Conservation (phyloP, 2,113 vertebrate genomes). For the Bubo scandiacus region DNA sequence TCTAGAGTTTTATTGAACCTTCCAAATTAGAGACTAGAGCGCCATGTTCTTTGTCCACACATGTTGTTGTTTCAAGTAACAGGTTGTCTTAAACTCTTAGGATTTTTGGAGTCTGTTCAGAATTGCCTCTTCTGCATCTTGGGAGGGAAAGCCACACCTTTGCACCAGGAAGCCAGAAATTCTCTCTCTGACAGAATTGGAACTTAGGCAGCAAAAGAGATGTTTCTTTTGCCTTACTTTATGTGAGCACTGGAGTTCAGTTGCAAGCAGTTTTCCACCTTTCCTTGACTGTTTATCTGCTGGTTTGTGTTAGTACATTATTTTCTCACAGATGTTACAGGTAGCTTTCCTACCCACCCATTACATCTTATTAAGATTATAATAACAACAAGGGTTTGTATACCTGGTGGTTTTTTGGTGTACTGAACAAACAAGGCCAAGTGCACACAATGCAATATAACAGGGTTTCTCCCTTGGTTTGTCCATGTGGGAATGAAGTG, state of each 20-base stretch:
- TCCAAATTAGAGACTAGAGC: conserved; percentile 3
- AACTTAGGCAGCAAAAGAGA: neutral
- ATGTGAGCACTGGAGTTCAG: neutral
- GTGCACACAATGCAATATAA: neutral
- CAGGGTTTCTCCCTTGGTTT: neutral
- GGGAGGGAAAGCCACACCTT: conserved; percentile 41
- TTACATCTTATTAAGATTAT: neutral
- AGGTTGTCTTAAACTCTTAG: conserved; percentile 1
- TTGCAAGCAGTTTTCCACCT: neutral
- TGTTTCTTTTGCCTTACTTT: neutral
- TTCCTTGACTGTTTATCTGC: neutral
- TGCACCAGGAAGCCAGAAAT: neutral
- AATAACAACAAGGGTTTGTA: neutral
- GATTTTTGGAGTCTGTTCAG: neutral
- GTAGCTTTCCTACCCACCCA: neutral
- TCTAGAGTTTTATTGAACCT: neutral
- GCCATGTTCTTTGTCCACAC: neutral
- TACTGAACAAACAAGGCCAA: neutral
- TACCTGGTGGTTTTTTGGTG: neutral
- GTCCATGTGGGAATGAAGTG: neutral
- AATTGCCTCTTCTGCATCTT: neutral
- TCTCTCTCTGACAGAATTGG: neutral
- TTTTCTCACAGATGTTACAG: neutral
- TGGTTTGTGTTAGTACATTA: neutral
- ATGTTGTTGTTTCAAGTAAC: conserved; percentile 1